Evolutionary conservation across 2,888 invertebrate genomes (phyloP).

Genomic region (Caenorhabditis sp.): DNA sequence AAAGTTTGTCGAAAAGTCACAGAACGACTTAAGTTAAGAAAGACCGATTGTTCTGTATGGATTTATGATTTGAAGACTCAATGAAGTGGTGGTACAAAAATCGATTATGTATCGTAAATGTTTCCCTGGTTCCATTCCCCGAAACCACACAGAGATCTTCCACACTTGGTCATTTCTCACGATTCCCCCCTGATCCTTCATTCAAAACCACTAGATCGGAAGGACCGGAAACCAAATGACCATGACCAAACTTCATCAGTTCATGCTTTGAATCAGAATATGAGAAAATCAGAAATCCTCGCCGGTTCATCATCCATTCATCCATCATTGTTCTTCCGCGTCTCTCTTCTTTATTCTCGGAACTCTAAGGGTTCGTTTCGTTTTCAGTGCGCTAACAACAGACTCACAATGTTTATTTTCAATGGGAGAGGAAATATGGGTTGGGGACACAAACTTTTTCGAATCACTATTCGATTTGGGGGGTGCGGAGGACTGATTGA

Average conservation of each 20-base stretch:
- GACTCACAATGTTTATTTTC: slow-evolving; percentile 11
- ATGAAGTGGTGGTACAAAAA: no score
- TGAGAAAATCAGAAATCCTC: neutral
- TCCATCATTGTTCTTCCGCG: slow-evolving; percentile 3
- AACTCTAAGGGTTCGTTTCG: neutral
- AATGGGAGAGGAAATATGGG: neutral
- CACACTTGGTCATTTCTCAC: neutral
- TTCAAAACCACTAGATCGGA: neutral
- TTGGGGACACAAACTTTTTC: neutral
- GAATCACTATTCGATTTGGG: neutral
- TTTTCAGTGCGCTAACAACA: neutral
- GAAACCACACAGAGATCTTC: no score
- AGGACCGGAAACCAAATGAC: slow-evolving; percentile 10
- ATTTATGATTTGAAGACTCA: no score
- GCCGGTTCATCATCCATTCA: neutral
- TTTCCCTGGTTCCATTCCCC: no score
- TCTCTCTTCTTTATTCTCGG: neutral
- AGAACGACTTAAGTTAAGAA: no score
- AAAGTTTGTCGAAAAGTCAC: no score
- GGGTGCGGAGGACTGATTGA: neutral
- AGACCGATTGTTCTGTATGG: no score
- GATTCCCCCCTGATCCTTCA: neutral
- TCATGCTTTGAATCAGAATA: slow-evolving; percentile 1
- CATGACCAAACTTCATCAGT: slow-evolving; percentile 14
- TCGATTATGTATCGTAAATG: no score